Percentiles rank a stretch among this genome's conserved stretches.
These are phyloP conservation scores for Leptopilina drosophilae DNA, from an alignment of 2,888 invertebrate genomes.

Conservation along the genomic window DNA sequence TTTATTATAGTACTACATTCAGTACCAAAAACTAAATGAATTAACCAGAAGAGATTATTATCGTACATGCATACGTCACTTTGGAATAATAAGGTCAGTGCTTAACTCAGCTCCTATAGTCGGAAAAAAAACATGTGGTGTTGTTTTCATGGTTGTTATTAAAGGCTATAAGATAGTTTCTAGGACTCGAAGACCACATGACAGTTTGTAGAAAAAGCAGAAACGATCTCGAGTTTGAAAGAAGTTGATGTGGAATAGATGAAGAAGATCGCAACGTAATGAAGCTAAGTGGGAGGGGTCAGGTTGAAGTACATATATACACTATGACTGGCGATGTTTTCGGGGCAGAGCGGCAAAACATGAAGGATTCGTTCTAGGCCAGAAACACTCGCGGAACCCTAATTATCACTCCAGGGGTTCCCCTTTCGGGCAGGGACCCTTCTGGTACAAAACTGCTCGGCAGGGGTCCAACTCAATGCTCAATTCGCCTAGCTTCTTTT, in stretches of 20 bases:
- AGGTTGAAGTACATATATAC: slow-evolving; percentile 42
- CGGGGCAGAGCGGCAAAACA: slow-evolving; percentile 72
- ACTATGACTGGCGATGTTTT: slow-evolving; percentile 61
- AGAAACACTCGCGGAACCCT: slow-evolving; percentile 76
- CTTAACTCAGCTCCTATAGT: too few species aligned
- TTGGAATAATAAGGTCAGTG: too few species aligned
- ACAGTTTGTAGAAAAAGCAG: slow-evolving; percentile 51
- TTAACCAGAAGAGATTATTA: too few species aligned
- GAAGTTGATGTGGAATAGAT: slow-evolving; percentile 42
- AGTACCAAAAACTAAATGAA: too few species aligned
- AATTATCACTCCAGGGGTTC: slow-evolving; percentile 76
- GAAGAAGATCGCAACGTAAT: slow-evolving; percentile 35
- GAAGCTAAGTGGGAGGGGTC: slow-evolving; percentile 29
- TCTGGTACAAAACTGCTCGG: slow-evolving; percentile 74
- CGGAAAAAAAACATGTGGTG: too few species aligned
- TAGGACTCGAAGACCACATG: slow-evolving; percentile 53
- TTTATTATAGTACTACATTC: too few species aligned
- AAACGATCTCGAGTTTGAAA: slow-evolving; percentile 40
- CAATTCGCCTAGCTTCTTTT: slow-evolving; percentile 56
- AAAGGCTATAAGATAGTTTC: too few species aligned
- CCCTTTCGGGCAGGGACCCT: slow-evolving; percentile 72
- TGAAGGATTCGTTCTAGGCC: slow-evolving; percentile 74
- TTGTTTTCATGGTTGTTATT: too few species aligned
- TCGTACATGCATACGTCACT: too few species aligned
- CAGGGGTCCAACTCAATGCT: slow-evolving; percentile 70